phyloP scores from a whole-genome alignment of 2,113 vertebrate species.

The Hippolais icterina region DNA sequence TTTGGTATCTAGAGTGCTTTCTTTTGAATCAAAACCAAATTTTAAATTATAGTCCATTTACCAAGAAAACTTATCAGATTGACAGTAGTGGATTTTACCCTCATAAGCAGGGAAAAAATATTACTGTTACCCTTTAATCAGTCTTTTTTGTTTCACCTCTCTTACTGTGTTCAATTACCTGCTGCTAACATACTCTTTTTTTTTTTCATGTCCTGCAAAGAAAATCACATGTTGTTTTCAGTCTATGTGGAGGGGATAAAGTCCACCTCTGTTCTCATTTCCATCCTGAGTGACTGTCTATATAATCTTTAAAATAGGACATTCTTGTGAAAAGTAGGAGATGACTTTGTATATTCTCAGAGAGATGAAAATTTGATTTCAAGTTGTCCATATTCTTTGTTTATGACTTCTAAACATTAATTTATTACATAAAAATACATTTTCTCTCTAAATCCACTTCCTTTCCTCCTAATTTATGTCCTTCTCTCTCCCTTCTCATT shows the following conservation, averaged over 20 bases:
- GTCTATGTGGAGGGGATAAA: neutral
- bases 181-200: neutral
- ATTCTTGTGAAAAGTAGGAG: neutral
- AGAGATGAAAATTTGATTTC: neutral
- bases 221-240: neutral
- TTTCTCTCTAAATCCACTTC: neutral
- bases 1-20: neutral
- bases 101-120: neutral
- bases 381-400: neutral
- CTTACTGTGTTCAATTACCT: neutral
- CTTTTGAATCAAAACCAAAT: neutral
- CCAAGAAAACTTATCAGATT: neutral
- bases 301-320: neutral
- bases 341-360: neutral
- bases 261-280: neutral
- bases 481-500: neutral
- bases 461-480: neutral
- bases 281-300: neutral
- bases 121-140: neutral
- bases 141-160: neutral
- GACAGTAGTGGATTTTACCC: neutral
- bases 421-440: neutral
- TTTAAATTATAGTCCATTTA: neutral
- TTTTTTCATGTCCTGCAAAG: neutral
- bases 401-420: neutral